phyloP scores from a whole-genome alignment of 2,888 invertebrate species.

The Caenorhabditis sulstoni region DNA sequence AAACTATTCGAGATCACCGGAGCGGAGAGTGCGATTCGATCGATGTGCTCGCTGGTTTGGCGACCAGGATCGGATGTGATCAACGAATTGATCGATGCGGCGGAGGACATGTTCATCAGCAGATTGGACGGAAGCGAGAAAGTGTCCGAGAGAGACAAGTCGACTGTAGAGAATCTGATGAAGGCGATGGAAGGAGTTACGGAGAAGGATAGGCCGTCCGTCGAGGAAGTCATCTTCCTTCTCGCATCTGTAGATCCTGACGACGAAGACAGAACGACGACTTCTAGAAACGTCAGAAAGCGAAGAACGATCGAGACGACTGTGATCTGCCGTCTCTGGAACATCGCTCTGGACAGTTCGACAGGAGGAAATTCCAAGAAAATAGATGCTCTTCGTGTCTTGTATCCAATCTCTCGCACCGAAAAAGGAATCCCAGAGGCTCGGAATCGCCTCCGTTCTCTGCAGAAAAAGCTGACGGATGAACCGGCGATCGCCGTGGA shows the following conservation, averaged over 20 bases:
- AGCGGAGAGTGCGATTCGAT: slow-evolving; percentile 61
- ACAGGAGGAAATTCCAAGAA: slow-evolving; percentile 9
- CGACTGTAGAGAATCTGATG: slow-evolving; percentile 62
- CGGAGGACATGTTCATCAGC: slow-evolving; percentile 66
- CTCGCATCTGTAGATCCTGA: slow-evolving; percentile 27
- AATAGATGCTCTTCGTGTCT: slow-evolving; percentile 37
- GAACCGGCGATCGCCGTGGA: slow-evolving; percentile 38
- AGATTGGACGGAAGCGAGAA: slow-evolving; percentile 41
- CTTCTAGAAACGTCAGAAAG: slow-evolving; percentile 13
- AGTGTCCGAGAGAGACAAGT: slow-evolving; percentile 34
- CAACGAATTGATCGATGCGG: slow-evolving; percentile 62
- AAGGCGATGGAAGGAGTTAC: slow-evolving; percentile 51
- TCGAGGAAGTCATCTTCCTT: slow-evolving; percentile 65
- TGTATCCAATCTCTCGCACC: slow-evolving; percentile 41
- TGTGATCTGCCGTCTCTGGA: slow-evolving; percentile 34
- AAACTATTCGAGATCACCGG: slow-evolving; percentile 79
- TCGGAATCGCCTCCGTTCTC: slow-evolving; percentile 38
- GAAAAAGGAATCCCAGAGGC: slow-evolving; percentile 39
- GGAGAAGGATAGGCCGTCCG: slow-evolving; percentile 56
- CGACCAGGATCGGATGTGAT: slow-evolving; percentile 58
- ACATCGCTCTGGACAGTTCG: slow-evolving; percentile 19
- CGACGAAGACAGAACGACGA: slow-evolving; percentile 14
- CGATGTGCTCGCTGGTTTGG: slow-evolving; percentile 70
- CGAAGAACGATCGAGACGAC: slow-evolving; percentile 27
- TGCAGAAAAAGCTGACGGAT: slow-evolving; percentile 57